Evolutionary conservation across 2,797 vertebrate species (phyloP).

Genomic region (Mallotus villosus): DNA sequence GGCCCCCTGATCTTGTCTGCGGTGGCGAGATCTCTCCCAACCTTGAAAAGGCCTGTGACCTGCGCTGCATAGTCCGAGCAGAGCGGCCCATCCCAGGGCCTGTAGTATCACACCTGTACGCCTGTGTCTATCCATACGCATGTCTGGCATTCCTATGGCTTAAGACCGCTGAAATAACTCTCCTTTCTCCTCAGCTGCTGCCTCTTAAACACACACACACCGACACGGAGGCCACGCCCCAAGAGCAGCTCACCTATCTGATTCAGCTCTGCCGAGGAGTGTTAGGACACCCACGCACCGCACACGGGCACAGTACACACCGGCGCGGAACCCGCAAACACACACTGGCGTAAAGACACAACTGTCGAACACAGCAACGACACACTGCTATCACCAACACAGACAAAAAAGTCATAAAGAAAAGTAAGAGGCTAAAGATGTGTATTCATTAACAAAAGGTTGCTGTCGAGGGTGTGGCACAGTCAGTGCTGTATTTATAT

Average conservation of each 20-base stretch:
- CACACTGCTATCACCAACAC: not conserved
- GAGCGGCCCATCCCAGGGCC: slow-evolving; percentile 68
- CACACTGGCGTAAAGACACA: not conserved
- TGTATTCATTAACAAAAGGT: not conserved
- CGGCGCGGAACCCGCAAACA: slow-evolving; percentile 13
- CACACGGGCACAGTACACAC: slow-evolving; percentile 37
- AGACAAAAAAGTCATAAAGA: not conserved
- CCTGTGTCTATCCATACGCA: slow-evolving; percentile 37
- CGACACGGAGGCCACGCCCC: slow-evolving; percentile 62
- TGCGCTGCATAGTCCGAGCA: slow-evolving; percentile 72
- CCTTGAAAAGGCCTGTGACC: slow-evolving; percentile 53
- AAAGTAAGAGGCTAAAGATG: not conserved
- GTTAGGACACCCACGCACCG: slow-evolving; percentile 47
- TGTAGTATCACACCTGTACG: slow-evolving; percentile 47
- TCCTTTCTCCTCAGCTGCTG: slow-evolving; percentile 40
- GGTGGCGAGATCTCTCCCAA: slow-evolving; percentile 56
- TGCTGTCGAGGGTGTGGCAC: not conserved
- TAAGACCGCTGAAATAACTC: slow-evolving; percentile 55
- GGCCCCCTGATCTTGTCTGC: slow-evolving; percentile 45
- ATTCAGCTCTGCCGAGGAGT: slow-evolving; percentile 72
- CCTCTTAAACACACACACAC: slow-evolving; percentile 72
- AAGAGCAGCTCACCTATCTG: slow-evolving; percentile 77
- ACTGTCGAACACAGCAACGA: not conserved
- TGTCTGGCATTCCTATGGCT: slow-evolving; percentile 57
- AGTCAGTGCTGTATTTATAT: not conserved